Evolutionary conservation across 2,888 invertebrate species (phyloP).

Genomic region (Agrochola litura): DNA sequence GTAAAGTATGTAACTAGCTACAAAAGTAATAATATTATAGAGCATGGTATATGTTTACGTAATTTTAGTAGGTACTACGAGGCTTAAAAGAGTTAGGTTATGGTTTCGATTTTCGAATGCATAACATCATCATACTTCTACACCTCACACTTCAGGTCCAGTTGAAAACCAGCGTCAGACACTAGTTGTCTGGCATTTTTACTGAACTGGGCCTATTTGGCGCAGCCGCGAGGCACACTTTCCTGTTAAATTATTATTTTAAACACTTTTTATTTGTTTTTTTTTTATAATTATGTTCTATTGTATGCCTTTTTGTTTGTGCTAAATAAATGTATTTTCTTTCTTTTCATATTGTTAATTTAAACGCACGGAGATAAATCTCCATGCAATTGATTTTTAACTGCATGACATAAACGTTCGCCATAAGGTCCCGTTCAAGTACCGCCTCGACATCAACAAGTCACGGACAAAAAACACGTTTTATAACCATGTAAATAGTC

Average conservation of each 20-base stretch:
- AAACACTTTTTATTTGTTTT: too few relatives aligned
- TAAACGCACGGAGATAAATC: neutral
- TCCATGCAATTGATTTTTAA: slow-evolving; percentile 17
- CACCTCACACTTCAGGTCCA: too few relatives aligned
- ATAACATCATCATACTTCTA: neutral
- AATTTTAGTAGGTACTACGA: neutral
- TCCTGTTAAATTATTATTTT: too few relatives aligned
- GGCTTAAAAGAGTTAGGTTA: neutral
- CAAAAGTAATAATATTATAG: too few relatives aligned
- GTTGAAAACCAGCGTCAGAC: too few relatives aligned
- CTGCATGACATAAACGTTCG: slow-evolving; percentile 7
- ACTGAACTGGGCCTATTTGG: too few relatives aligned
- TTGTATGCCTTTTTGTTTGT: too few relatives aligned
- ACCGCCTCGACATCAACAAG: slow-evolving; percentile 9
- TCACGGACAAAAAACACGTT: slow-evolving; percentile 47
- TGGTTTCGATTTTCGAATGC: neutral
- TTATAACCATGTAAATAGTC: slow-evolving; percentile 31
- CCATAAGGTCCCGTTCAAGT: slow-evolving; percentile 9
- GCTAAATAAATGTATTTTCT: too few relatives aligned
- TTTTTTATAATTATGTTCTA: too few relatives aligned
- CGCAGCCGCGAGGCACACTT: too few relatives aligned
- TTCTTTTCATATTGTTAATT: too few relatives aligned
- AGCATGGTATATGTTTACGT: neutral
- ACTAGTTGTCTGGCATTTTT: too few relatives aligned
- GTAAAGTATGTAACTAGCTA: neutral